A percentile compares a stretch with the other conserved stretches of the same genome.
Conservation (phyloP, 1,140 invertebrate species). For the Calephelis nemesis region DNA sequence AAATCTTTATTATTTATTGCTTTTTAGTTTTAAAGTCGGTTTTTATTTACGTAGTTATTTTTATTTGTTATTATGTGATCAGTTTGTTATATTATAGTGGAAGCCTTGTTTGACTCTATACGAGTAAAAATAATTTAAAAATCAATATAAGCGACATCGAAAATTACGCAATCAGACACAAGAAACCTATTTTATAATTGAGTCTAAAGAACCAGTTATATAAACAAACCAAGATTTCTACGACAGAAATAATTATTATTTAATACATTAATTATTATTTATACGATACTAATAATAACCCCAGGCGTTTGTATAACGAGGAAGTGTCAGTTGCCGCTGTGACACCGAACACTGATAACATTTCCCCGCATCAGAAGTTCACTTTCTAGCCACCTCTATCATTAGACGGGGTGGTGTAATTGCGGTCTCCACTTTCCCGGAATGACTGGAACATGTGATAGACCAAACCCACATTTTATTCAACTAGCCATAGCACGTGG, state of each 20-base stretch:
- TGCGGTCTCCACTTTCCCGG: not conserved
- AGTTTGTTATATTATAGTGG: no score
- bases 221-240: not conserved
- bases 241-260: constrained; percentile 4
- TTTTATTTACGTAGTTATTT: no score
- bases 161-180: no score
- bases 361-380: not conserved
- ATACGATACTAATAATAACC: constrained; percentile 13
- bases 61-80: no score
- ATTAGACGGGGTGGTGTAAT: constrained; percentile 4
- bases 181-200: not conserved
- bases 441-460: not conserved
- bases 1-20: no score
- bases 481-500: no score
- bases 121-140: no score
- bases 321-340: constrained; percentile 11
- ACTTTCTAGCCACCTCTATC: constrained; percentile 6
- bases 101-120: no score
- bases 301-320: not conserved
- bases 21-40: no score
- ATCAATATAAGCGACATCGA: no score
- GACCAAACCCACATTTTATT: no score
- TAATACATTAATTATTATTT: constrained; percentile 14
- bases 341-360: constrained; percentile 1
- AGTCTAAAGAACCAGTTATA: not conserved